These are phyloP conservation scores for Yoshiicerus persimilis DNA, from an alignment of 1,140 invertebrate species.

Conservation along the genomic window DNA sequence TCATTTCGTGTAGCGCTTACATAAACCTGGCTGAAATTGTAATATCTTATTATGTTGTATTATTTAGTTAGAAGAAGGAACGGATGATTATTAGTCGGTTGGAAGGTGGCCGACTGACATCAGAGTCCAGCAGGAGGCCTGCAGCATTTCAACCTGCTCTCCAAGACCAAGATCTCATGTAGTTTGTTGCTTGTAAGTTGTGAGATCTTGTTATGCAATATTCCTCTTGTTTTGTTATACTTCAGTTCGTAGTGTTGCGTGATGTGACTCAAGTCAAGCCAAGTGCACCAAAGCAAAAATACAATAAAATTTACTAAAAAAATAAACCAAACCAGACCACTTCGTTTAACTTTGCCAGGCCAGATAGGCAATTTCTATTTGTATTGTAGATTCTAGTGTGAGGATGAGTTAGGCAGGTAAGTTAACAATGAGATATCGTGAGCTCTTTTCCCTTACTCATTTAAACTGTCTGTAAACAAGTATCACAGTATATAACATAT, in stretches of 20 bases:
- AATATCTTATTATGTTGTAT: conserved; percentile 19
- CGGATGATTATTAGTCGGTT: conserved; percentile 11
- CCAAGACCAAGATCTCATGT: not conserved
- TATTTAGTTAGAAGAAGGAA: conserved; percentile 11
- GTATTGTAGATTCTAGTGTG: not conserved
- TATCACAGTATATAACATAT: not conserved
- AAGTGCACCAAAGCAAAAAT: not conserved
- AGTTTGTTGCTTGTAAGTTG: not conserved
- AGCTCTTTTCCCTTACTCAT: not conserved
- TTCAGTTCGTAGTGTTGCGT: not conserved
- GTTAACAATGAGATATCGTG: not conserved
- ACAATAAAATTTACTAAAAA: not conserved
- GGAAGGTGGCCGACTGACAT: conserved; percentile 19
- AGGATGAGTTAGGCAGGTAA: not conserved
- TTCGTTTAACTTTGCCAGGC: not conserved
- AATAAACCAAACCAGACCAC: not conserved
- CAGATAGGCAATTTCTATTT: not conserved
- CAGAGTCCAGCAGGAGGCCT: conserved; percentile 12
- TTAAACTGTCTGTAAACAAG: not conserved
- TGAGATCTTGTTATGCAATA: not conserved
- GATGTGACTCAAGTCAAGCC: not conserved
- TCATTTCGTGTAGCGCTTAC: not conserved
- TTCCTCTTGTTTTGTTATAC: not conserved
- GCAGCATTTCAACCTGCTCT: not conserved
- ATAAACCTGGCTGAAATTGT: not conserved